Base-by-base conservation (phyloP, 2,797 vertebrate genomes). In the Xerus rutilus region DNA sequence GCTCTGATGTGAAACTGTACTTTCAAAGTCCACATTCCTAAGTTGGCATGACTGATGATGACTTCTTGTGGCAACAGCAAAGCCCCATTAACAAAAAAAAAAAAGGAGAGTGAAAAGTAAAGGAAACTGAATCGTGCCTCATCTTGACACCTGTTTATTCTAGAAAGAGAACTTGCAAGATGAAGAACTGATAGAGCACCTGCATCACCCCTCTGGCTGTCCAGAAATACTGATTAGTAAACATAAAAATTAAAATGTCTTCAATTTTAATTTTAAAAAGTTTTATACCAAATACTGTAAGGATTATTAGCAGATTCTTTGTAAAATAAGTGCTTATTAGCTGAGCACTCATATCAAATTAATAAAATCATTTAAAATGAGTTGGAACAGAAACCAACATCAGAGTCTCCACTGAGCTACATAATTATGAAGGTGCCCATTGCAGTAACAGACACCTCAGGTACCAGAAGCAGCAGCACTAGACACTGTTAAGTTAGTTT, bases 231-330 rank as follows among this genome's bases (percentile, higher is more conserved):
- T 92, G 81, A 81, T 65, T 83, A 85, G 89, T 81, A 92, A 93
- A 64, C 93, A 86, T 18, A 76, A 89, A 89, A 91, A 94, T 64
- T 74, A 84, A 93, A 95, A 94, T 59, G 86, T 84, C 79, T 74
- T 95, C 89, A 87, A 96, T 72, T 79, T 95, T 95, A 93, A 86
- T 87, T 97, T 94, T 91, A 32, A 87, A 86, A 96, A 78, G 91
- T 97, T 95, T 96, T 92, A 96, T 97, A 92, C 70, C 96, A 97
- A 96, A 90, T 96, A 91, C 81, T 89, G 11, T 94, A 95, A 91
- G 67, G 94, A 88, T 91, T 96, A 90, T 95, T 96, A 96, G 76
- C 95, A 96, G 84, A 94, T 85, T 89, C 82, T 93, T 92, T 88
- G 65, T 96, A 92, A 96, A 94, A 15, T 89, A 95, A 96, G 59